These are phyloP conservation scores for Drosophila insularis DNA, from an alignment of 1,140 invertebrate species.

Conservation along the genomic window DNA sequence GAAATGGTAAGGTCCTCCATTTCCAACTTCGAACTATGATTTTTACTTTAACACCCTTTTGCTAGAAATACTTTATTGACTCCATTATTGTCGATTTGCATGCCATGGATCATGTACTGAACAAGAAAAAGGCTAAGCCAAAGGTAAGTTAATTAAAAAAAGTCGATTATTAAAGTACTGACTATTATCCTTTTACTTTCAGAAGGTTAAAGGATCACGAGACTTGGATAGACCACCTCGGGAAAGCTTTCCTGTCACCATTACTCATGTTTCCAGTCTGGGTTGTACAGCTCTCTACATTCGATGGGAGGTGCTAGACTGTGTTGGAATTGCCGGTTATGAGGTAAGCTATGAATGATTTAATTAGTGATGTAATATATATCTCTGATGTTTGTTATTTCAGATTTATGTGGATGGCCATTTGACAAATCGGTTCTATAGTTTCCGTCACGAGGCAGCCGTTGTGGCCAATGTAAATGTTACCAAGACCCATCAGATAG, in stretches of 20 bases:
- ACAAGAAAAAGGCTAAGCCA: conserved; percentile 47
- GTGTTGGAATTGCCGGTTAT: conserved; percentile 65
- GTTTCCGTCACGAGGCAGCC: conserved; percentile 64
- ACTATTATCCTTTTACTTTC: neutral
- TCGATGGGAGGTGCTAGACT: conserved; percentile 67
- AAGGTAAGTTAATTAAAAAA: conserved; percentile 38
- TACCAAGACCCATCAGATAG: conserved; percentile 56
- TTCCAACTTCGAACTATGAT: too few species aligned
- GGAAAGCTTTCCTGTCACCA: conserved; percentile 67
- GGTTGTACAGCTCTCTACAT: conserved; percentile 66
- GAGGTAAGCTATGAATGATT: conserved; percentile 40
- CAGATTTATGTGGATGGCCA: conserved; percentile 78
- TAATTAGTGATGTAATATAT: neutral
- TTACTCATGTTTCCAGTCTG: conserved; percentile 55
- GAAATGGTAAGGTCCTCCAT: conserved; percentile 51
- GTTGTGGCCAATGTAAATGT: conserved; percentile 71
- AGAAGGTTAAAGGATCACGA: conserved; percentile 28
- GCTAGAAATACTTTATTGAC: conserved; percentile 76
- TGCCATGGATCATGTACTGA: conserved; percentile 71
- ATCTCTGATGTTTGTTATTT: neutral
- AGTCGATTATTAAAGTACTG: neutral
- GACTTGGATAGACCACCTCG: conserved; percentile 15
- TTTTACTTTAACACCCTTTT: neutral
- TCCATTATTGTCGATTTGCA: conserved; percentile 72
- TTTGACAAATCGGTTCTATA: conserved; percentile 70